Percentiles rank a stretch among this genome's conserved stretches.
phyloP scores from a whole-genome alignment of 2,888 invertebrate species.

The Andrena fulva region DNA sequence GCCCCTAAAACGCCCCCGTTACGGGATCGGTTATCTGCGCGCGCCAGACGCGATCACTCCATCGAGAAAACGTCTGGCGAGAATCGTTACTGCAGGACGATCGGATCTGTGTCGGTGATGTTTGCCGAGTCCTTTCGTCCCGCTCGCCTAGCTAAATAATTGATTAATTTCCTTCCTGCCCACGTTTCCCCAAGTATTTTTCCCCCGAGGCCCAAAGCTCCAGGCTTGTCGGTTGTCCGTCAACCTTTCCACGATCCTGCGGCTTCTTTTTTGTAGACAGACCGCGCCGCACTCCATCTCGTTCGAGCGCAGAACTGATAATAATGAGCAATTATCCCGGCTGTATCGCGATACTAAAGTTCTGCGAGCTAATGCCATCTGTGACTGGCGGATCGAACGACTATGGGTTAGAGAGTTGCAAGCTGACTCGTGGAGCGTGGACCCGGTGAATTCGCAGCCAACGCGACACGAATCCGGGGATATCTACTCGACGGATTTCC shows the following conservation, averaged over 20 bases:
- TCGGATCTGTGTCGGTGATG: neutral
- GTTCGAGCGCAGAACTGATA: too few species aligned
- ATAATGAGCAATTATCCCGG: neutral
- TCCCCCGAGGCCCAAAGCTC: too few species aligned
- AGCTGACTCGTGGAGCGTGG: neutral
- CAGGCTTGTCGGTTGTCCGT: too few species aligned
- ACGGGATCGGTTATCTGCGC: constrained; percentile 63
- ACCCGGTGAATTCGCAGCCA: neutral
- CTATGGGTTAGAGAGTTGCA: neutral
- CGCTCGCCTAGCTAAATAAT: neutral
- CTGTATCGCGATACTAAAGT: constrained; percentile 6
- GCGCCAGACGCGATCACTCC: constrained; percentile 59
- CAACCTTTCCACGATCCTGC: too few species aligned
- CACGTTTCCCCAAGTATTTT: too few species aligned
- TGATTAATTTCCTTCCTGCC: too few species aligned
- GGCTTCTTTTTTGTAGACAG: too few species aligned
- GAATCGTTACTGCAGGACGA: neutral
- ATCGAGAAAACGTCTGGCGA: neutral
- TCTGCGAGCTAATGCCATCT: constrained; percentile 81
- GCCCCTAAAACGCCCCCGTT: constrained; percentile 76
- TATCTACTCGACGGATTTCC: neutral
- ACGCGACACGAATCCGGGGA: neutral
- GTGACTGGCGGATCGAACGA: constrained; percentile 71
- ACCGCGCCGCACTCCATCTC: too few species aligned
- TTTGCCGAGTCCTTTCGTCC: neutral